Base-by-base conservation (phyloP, 2,797 vertebrate species). In the Lutjanus campechanus region DNA sequence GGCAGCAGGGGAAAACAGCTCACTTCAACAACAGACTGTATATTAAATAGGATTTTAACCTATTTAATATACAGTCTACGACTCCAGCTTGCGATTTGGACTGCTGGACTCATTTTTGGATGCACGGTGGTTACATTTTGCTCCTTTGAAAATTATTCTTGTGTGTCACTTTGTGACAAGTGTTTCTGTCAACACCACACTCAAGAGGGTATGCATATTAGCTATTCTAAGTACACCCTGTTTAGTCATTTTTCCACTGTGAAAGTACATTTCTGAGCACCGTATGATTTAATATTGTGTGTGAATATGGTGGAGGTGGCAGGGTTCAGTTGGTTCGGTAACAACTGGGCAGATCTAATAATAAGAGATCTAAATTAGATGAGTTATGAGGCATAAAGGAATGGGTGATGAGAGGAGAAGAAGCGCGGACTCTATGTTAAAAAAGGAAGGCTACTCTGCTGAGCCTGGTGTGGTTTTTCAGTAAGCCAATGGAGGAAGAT, bases 391-490 rank as follows among this genome's bases (percentile, higher is more conserved):
- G 50, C 29, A 29, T 29, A 13, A 65, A 46, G 22, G 46, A 12
- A 47, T 2, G 11, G 40, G 5, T 40, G 46, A 16, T 43, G 41
- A 46, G 16, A 56, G 41, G 29, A 47, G 44, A 56, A 61, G 41
- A 19, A 20, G 2, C 1, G 1, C 49, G 46, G 51, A 25, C 20
- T 43, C 15, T 25, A 7, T 10, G 19, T 25, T 56, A 8, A 49
- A 47, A 9, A 43, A 44, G 53, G 41, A 63, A 56, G 51, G 51
- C 22, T 44, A 44, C 40, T 62, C 50, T n/a, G 36, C 56, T 61
- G 20, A 76, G 46, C 43, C 55, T 60, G 44, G 11, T 16, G 12
- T 10, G 13, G 11, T 72, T 72, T 76, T 47, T 64, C 64, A 69
- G 50, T 22, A 20, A 50, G 67, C 13, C 51, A 36, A 67, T 25